phyloP scores from a whole-genome alignment of 2,888 invertebrate species.

The Cyclophora albipunctata region DNA sequence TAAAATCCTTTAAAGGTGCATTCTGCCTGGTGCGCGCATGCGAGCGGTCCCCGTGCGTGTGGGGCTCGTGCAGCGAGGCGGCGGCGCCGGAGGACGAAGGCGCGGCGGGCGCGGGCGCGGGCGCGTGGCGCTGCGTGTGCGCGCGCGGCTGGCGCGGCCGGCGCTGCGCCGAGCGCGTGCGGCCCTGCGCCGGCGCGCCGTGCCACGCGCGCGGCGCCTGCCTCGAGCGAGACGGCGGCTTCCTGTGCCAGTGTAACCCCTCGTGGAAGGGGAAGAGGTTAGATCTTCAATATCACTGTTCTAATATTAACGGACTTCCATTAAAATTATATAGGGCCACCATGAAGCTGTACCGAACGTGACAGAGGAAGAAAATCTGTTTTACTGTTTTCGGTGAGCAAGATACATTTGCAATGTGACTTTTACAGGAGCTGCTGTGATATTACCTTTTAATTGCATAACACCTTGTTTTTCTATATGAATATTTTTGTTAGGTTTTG shows the following conservation, averaged over 20 bases:
- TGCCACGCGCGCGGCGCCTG: slow-evolving; percentile 86
- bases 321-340: too few relatives aligned
- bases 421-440: too few relatives aligned
- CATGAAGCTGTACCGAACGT: too few relatives aligned
- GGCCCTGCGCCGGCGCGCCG: slow-evolving; percentile 82
- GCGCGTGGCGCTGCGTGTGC: slow-evolving; percentile 78
- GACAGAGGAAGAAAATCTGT: too few relatives aligned
- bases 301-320: too few relatives aligned
- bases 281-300: not conserved
- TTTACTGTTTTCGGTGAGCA: too few relatives aligned
- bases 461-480: too few relatives aligned
- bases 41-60: slow-evolving; percentile 81
- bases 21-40: slow-evolving; percentile 86
- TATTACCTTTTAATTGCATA: too few relatives aligned
- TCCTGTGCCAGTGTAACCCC: slow-evolving; percentile 83
- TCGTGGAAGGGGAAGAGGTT: slow-evolving; percentile 80
- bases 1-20: slow-evolving; percentile 67
- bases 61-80: slow-evolving; percentile 78
- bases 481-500: too few relatives aligned
- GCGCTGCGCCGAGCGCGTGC: slow-evolving; percentile 80
- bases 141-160: slow-evolving; percentile 79
- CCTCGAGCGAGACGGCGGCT: slow-evolving; percentile 78
- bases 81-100: slow-evolving; percentile 25
- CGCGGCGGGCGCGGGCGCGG: slow-evolving; percentile 36
- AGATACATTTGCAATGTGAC: too few relatives aligned